Evolutionary conservation across 2,888 invertebrate species (phyloP), one percentile per base, ranked within the genome.

Genomic region (Sinohyriopsis cumingii): DNA sequence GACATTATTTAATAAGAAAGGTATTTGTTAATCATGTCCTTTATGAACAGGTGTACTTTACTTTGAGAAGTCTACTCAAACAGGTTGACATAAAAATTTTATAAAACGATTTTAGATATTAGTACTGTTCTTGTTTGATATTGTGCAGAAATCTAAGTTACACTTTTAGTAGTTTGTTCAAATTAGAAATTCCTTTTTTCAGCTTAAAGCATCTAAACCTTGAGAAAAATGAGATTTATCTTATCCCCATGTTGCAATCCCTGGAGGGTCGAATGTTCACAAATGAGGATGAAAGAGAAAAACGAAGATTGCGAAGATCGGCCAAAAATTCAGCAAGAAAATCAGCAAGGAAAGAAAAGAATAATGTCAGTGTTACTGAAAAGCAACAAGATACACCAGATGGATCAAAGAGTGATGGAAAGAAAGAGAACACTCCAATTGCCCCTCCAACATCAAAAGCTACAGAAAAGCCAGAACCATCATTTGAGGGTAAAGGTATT

Each of bases 131-230:
- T 33, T 33, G 28, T 7, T 33, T 33, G 28, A 33, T 33, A 33
- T 33, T 33, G 28, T 33, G 7, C 7, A 33, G 28, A 33, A 33
- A 33, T 33, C 28, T 28, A 28, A 28, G 28, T 28, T 7, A 33
- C 28, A 33, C 28, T 33, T 33, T 33, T 33, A 33, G 28, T 7
- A 33, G 28, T 33, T 33, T 33, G 28, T 33, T 33, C 28, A 33
- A 33, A 28, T 28, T 7, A 33, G 33, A 33, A 33, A 33, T 33
- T 33, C 9, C 59, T 18, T 59, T 54, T 71, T 80, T 64, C 78
- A 89, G 89, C 61, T 76, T 89, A 55, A 84, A 83, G 63, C 87
- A 89, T 75, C 80, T 89, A 59, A 87, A 87, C 72, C 67, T 89
- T 63, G 83, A 86, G 67, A 87, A 88, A 76, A 89, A 89, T 76